Evolutionary conservation across 1,140 invertebrate species (phyloP).

Genomic region (Apis florea): DNA sequence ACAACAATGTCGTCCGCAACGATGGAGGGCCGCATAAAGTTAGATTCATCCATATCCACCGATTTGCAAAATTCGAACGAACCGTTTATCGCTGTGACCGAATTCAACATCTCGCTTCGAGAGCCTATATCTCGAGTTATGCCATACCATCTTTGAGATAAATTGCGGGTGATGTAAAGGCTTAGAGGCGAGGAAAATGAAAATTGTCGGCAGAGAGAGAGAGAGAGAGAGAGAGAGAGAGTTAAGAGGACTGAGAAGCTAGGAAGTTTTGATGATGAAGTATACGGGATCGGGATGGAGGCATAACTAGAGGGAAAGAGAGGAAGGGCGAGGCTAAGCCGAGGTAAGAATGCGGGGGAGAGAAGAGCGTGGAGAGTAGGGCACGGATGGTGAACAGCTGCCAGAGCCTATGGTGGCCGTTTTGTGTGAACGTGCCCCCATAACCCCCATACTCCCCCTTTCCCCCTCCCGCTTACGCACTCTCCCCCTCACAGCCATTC

Average conservation of each 20-base stretch:
- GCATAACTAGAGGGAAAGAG: background rate
- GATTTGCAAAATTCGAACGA: too few relatives aligned
- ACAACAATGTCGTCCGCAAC: background rate
- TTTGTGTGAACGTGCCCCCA: slow-evolving; percentile 72
- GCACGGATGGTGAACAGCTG: slow-evolving; percentile 77
- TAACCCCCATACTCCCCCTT: slow-evolving; percentile 70
- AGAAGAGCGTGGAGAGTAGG: slow-evolving; percentile 62
- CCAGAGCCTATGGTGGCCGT: slow-evolving; percentile 68
- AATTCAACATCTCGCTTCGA: too few relatives aligned
- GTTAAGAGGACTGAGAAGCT: background rate
- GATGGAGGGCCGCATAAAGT: background rate
- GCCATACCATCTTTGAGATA: too few relatives aligned
- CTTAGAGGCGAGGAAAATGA: too few relatives aligned
- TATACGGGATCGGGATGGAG: background rate
- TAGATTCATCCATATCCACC: too few relatives aligned
- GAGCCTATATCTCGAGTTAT: too few relatives aligned
- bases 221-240: background rate
- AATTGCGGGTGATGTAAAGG: too few relatives aligned
- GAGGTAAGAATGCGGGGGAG: slow-evolving; percentile 69
- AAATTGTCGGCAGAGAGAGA: too few relatives aligned
- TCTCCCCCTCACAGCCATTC: slow-evolving; percentile 12
- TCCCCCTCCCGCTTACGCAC: slow-evolving; percentile 2
- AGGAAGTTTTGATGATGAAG: slow-evolving; percentile 1
- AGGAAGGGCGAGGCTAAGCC: slow-evolving; percentile 62
- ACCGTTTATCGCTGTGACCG: too few relatives aligned